Evolutionary conservation across 2,113 vertebrate genomes (phyloP), one percentile per base, ranked within the genome.

Genomic region (Zeus faber): DNA sequence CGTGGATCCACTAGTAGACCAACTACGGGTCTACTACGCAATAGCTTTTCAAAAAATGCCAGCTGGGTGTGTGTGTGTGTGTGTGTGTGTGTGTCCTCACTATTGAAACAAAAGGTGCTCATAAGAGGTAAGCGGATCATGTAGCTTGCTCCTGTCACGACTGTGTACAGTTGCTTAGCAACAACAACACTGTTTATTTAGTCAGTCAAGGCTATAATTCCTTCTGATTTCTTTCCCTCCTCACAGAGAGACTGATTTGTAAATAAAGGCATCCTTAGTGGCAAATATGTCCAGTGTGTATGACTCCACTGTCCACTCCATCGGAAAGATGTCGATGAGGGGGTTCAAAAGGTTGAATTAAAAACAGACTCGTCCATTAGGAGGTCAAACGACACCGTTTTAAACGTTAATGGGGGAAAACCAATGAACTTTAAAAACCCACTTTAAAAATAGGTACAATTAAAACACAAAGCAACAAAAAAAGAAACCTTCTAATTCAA

Each of bases 251-350:
- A 39, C 11, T 39, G 47, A 69, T 47, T 16, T 51, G 14, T 17
- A 35, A 45, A 29, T 58, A 22, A 29, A 65, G 26, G 53, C 33
- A 25, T 57, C 54, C 48, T 64, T 52, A 53, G 11, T 54, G 44
- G 33, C 63, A 60, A 71, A 70, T 49, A 51, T 64, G 66, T 67
- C 58, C 67, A 72, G 72, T 62, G 72, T 72, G 76, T 76, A 84
- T 78, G 79, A 84, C 81, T 84, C 72, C 62, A 6, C 59, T 54
- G 79, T 84, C 72, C 62, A 6, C 59, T 54, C 21, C 49, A 53
- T 45, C 40, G 45, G 39, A 31, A 54, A 2, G 33, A 44, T 16
- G 48, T 14, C 43, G 10, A 2, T 47, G 7, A 44, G 50, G 44
- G 29, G 21, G 62, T 26, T 52, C 24, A 39, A 68, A 54, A 57